phyloP scores from a whole-genome alignment of 1,140 invertebrate species.

The Ceratosolen fusciceps region DNA sequence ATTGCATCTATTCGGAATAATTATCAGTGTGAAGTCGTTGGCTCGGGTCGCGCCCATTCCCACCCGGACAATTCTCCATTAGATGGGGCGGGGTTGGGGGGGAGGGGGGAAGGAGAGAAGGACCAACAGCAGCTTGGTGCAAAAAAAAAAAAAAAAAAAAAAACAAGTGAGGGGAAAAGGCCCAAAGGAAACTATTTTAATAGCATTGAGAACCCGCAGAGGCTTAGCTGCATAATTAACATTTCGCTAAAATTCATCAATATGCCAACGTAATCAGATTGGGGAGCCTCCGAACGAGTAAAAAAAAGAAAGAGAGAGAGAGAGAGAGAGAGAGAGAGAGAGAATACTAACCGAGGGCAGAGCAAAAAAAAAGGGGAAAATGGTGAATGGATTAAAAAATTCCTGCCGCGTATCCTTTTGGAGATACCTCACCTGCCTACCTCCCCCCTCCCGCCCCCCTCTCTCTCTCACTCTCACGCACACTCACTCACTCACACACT shows the following conservation, averaged over 20 bases:
- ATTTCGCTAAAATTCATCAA: not conserved
- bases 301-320: not conserved
- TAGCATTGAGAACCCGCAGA: not conserved
- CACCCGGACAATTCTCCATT: no score
- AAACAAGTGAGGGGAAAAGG: not conserved
- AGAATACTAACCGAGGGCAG: no score
- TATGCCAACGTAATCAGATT: not conserved
- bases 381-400: not conserved
- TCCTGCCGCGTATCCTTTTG: conserved; percentile 4
- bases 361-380: not conserved
- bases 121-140: no score
- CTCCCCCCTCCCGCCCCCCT: not conserved
- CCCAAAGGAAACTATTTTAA: not conserved
- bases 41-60: no score
- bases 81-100: no score
- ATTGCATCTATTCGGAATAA: no score
- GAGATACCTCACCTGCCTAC: not conserved
- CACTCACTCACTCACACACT: no score
- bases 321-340: no score
- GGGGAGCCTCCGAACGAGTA: not conserved
- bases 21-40: no score
- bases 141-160: not conserved
- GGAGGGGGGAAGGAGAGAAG: no score
- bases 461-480: no score
- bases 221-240: not conserved